Evolutionary conservation across 1,140 invertebrate species (phyloP), one percentile per base, ranked within the genome.

Genomic region (Micrasema longulum): DNA sequence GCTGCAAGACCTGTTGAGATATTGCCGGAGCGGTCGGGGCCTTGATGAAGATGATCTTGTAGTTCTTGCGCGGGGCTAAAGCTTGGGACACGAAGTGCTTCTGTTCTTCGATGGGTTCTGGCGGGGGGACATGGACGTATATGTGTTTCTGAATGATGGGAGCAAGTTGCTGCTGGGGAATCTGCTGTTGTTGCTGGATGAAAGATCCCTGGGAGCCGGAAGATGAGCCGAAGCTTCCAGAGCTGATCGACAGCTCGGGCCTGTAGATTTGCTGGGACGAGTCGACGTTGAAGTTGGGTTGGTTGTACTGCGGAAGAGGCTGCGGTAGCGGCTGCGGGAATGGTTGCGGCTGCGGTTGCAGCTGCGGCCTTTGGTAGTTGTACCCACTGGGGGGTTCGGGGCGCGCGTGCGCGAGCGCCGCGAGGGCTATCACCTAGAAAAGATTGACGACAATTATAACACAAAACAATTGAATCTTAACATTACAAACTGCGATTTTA

Each of bases 11-110:
- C 50, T 92, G 91, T 3, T 91, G 91, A 63, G 89, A 89, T 43
- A 92, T 91, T 63, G 91, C 89, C 26, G 92, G 91, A 50, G 91
- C 87, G 53, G 92, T 89, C 66, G 93, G 93, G 36, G 93, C 92
- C 86, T 95, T 94, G 81, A 95, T 95, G 88, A 95, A 95, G 81
- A 94, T 92, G 78, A 93, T 94, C 79, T 94, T 94, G 87, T 95
- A 95, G 80, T 95, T 92, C 76, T 94, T 95, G 80, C 93, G 91
- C 26, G 92, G 83, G 60, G 89, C 88, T 45, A 87, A 87, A 0
- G 88, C 83, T 0, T 84, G 81, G 64, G 85, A 80, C 36, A 88
- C 85, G 38, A 85, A 83, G 12, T 88, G 87, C 69, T 86, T 82
- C 76, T 85, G 87, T 72, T 89, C 85, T 77, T 90, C 88, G 75